These are phyloP conservation scores for Enteromius anoplus DNA, from an alignment of 2,797 vertebrate species.

Conservation along the genomic window DNA sequence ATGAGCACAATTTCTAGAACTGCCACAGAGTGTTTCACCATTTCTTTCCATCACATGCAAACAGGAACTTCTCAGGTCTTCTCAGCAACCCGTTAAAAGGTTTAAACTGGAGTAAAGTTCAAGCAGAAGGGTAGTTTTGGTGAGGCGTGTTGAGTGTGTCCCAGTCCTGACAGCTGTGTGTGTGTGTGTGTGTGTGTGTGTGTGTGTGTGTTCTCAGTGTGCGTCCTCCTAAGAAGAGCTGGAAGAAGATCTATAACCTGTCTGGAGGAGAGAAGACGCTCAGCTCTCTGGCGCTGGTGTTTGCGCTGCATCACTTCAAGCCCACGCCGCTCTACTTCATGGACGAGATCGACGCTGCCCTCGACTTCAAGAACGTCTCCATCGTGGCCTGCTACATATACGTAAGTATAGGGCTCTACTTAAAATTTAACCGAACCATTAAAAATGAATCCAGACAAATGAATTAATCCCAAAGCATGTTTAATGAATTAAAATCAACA, in stretches of 20 bases:
- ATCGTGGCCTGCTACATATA: constrained; percentile 98
- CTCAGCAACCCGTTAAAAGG: too few relatives aligned
- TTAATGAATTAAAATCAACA: too few relatives aligned
- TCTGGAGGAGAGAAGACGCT: constrained; percentile 98
- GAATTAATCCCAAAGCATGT: too few relatives aligned
- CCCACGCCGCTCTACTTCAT: constrained; percentile 98
- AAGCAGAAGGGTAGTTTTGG: neutral
- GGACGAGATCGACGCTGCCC: constrained; percentile 97
- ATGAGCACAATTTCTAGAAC: too few relatives aligned
- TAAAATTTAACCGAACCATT: too few relatives aligned
- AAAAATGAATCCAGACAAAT: too few relatives aligned
- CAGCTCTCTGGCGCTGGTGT: constrained; percentile 94
- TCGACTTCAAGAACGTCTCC: constrained; percentile 98
- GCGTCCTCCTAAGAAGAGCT: constrained; percentile 97
- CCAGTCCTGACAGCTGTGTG: neutral
- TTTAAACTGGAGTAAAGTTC: neutral
- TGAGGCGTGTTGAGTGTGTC: neutral
- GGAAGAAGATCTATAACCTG: constrained; percentile 99
- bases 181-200: neutral
- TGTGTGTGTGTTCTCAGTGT: constrained; percentile 75
- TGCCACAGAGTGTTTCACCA: too few relatives aligned
- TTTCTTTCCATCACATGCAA: too few relatives aligned
- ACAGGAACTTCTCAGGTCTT: too few relatives aligned
- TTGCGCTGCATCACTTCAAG: constrained; percentile 97
- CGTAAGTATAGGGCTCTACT: constrained; percentile 64